Percentiles rank a stretch among this genome's conserved stretches.
These are phyloP conservation scores for Chouioia cunea DNA, from an alignment of 2,888 invertebrate genomes.

Conservation along the genomic window DNA sequence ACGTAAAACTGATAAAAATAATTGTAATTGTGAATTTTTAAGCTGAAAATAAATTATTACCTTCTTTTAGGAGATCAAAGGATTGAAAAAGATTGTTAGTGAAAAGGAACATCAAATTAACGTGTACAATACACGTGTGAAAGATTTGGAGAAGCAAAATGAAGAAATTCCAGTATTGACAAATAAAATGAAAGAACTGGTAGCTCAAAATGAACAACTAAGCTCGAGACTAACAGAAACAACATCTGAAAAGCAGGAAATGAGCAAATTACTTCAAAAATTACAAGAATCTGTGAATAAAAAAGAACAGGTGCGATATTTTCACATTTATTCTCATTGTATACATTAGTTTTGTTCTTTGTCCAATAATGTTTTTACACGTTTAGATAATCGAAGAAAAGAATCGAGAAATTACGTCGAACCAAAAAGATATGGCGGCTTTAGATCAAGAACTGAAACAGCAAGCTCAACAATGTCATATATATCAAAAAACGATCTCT, in stretches of 20 bases:
- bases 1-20: slow-evolving; percentile 1
- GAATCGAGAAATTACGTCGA: slow-evolving; percentile 55
- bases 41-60: background rate
- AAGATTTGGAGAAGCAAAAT: slow-evolving; percentile 53
- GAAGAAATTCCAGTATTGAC: slow-evolving; percentile 52
- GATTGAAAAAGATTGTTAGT: slow-evolving; percentile 58
- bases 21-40: background rate
- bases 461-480: slow-evolving; percentile 54
- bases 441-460: slow-evolving; percentile 60
- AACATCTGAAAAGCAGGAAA: slow-evolving; percentile 50
- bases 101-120: slow-evolving; percentile 56
- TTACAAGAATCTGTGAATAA: slow-evolving; percentile 56
- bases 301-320: slow-evolving; percentile 56
- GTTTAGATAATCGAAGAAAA: slow-evolving; percentile 57
- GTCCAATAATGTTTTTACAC: background rate
- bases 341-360: background rate
- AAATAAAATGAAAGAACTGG: slow-evolving; percentile 52
- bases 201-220: slow-evolving; percentile 51
- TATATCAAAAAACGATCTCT: slow-evolving; percentile 55
- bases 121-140: slow-evolving; percentile 46
- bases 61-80: slow-evolving; percentile 57
- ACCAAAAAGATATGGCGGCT: slow-evolving; percentile 57
- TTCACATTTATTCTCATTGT: background rate
- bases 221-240: slow-evolving; percentile 52
- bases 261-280: slow-evolving; percentile 51